phyloP scores from a whole-genome alignment of 2,797 vertebrate species.

The Muscicapa comitata region DNA sequence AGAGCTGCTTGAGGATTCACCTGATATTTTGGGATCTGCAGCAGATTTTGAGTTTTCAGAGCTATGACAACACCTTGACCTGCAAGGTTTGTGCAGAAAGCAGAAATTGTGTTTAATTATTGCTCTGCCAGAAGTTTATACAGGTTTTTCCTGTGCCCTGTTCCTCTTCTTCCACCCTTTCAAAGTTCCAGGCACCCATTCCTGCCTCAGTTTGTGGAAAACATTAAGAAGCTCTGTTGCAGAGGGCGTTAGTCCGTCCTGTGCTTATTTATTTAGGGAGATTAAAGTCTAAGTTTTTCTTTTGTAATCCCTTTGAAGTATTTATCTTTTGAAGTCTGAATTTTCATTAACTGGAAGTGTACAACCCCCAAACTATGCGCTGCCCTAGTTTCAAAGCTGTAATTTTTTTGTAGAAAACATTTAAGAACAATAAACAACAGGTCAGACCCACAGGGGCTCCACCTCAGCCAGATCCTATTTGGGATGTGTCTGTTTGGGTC shows the following conservation, averaged over 20 bases:
- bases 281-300: conserved; percentile 52
- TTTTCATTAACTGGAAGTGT: conserved; percentile 42
- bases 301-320: conserved; percentile 60
- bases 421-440: conserved; percentile 15
- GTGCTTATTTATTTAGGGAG: conserved; percentile 57
- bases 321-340: conserved; percentile 64
- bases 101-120: background rate
- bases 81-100: background rate
- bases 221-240: background rate
- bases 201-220: background rate
- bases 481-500: background rate
- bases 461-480: background rate
- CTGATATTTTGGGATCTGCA: background rate
- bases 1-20: background rate
- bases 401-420: background rate
- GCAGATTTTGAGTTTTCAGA: background rate
- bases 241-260: background rate
- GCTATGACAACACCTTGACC: accelerated
- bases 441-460: background rate
- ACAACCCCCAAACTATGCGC: background rate
- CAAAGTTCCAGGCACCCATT: background rate
- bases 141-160: background rate
- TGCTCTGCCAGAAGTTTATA: background rate
- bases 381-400: conserved; percentile 42
- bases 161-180: background rate